Evolutionary conservation across 2,888 invertebrate species (phyloP).

Genomic region (Mactromeris polynyma): DNA sequence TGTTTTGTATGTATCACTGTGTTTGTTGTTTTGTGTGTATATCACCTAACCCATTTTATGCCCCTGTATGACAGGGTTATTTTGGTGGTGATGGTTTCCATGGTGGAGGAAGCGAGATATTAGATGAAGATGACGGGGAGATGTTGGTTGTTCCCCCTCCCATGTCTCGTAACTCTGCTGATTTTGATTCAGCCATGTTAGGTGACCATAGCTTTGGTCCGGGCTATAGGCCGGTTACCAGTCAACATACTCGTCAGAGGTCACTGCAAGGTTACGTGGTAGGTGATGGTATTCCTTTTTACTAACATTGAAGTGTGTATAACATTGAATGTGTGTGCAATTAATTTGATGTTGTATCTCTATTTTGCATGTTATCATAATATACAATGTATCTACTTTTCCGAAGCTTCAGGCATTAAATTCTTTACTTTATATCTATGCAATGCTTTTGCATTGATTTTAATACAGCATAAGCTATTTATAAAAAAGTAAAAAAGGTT

Average conservation of each 20-base stretch:
- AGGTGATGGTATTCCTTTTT: slow-evolving; percentile 38
- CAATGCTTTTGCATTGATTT: not conserved
- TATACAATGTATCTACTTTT: not conserved
- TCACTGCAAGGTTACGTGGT: slow-evolving; percentile 72
- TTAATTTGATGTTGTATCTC: not conserved
- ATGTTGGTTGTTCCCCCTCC: slow-evolving; percentile 74
- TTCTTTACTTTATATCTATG: not conserved
- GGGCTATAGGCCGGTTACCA: slow-evolving; percentile 49
- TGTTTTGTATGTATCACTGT: not conserved
- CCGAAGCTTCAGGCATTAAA: not conserved
- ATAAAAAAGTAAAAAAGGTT: too few species aligned
- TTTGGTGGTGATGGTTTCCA: slow-evolving; percentile 61
- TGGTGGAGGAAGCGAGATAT: slow-evolving; percentile 68
- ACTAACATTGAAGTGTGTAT: slow-evolving; percentile 12
- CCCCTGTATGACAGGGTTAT: slow-evolving; percentile 52
- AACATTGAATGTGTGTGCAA: not conserved
- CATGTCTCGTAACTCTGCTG: slow-evolving; percentile 67
- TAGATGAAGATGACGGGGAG: slow-evolving; percentile 76
- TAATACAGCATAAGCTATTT: not conserved
- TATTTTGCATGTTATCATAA: not conserved
- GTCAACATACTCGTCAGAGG: slow-evolving; percentile 35
- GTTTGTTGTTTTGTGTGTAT: slow-evolving; percentile 26
- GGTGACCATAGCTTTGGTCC: slow-evolving; percentile 62
- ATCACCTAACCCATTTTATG: slow-evolving; percentile 24
- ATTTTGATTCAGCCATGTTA: slow-evolving; percentile 67